A percentile compares a stretch with the other conserved stretches of the same genome.
Conservation (phyloP, 1,140 invertebrate genomes). For the Geopemphigus sp. region DNA sequence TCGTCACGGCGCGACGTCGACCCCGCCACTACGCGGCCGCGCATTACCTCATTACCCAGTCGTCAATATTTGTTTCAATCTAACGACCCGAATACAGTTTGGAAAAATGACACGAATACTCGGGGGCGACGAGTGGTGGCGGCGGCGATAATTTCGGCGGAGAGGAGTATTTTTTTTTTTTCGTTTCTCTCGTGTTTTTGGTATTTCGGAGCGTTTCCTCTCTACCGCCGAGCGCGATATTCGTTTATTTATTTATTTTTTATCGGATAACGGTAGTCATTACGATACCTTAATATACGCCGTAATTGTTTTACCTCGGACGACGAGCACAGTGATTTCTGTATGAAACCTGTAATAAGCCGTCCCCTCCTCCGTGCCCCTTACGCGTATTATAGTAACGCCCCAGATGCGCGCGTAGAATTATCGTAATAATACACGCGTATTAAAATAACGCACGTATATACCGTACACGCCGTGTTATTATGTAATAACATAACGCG, state of each 20-base stretch:
- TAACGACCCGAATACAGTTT: slow-evolving; percentile 37
- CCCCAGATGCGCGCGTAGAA: not conserved
- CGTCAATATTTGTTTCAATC: slow-evolving; percentile 39
- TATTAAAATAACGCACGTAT: not conserved
- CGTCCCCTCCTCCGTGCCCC: not conserved
- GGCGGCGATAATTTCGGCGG: not conserved
- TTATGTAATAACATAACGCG: too few species aligned
- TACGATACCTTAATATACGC: not conserved
- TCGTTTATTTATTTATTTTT: not conserved
- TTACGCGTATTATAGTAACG: not conserved
- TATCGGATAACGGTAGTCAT: slow-evolving; percentile 28
- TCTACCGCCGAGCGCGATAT: slow-evolving; percentile 8
- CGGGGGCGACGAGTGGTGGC: too few species aligned
- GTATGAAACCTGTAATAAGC: slow-evolving; percentile 32
- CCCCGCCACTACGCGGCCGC: not conserved
- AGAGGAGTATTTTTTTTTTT: too few species aligned
- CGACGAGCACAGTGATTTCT: not conserved
- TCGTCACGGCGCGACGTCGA: not conserved
- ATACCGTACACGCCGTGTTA: too few species aligned
- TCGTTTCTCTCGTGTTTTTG: too few species aligned
- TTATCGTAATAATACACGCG: not conserved
- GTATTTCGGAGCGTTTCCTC: too few species aligned
- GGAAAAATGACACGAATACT: not conserved
- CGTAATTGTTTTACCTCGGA: slow-evolving; percentile 15
- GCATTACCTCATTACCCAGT: slow-evolving; percentile 34